These are phyloP conservation scores for Nyctalus aviator DNA, from an alignment of 2,797 vertebrate genomes.

Conservation along the genomic window DNA sequence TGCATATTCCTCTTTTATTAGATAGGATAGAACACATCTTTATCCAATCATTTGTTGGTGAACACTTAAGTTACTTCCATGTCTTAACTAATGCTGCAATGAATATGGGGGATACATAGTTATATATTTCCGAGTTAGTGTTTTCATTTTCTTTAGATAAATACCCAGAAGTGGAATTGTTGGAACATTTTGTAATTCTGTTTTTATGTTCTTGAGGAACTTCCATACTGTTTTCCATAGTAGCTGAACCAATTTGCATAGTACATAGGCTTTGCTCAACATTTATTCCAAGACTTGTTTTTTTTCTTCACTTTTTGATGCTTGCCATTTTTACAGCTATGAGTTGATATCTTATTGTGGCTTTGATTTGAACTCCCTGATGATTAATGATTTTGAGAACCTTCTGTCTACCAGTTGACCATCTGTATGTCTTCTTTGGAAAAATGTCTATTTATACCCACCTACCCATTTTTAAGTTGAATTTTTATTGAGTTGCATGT, in stretches of 20 bases:
- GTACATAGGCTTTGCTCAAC: not conserved
- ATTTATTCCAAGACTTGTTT: not conserved
- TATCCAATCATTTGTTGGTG: not conserved
- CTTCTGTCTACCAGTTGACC: not conserved
- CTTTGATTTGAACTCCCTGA: not conserved
- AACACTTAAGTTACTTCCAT: not conserved
- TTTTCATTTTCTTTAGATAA: not conserved
- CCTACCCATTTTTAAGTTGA: not conserved
- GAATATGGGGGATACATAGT: not conserved
- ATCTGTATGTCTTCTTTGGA: not conserved
- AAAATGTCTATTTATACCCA: not conserved
- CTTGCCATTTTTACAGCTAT: not conserved
- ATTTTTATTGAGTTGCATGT: not conserved
- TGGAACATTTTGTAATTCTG: not conserved
- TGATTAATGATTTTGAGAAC: not conserved
- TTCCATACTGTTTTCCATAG: not conserved
- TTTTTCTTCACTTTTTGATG: not conserved
- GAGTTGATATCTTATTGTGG: not conserved
- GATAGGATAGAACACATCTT: not conserved
- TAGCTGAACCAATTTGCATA: not conserved
- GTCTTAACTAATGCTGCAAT: not conserved
- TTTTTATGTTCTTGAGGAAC: not conserved
- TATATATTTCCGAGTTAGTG: not conserved
- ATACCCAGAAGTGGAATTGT: not conserved
- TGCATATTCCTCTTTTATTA: no score